Evolutionary conservation across 2,797 vertebrate species (phyloP).

Genomic region (Sylvilagus floridanus): DNA sequence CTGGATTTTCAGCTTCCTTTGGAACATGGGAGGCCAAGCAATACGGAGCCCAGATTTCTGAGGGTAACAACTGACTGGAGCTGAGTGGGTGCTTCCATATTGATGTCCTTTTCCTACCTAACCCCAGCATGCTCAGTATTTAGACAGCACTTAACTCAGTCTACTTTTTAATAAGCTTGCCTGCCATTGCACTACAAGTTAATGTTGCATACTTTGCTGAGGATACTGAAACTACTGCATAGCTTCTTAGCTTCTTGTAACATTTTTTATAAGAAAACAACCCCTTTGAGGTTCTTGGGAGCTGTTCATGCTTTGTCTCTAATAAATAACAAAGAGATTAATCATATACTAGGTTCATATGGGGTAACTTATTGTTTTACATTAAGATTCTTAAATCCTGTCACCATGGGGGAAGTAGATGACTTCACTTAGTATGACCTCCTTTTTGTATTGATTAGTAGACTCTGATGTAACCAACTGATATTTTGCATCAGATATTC

Average conservation of each 20-base stretch:
- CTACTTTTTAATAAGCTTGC: background rate
- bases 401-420: background rate
- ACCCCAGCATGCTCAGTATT: too few relatives aligned
- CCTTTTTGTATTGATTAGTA: background rate
- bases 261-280: background rate
- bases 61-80: background rate
- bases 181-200: background rate
- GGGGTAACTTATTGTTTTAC: background rate
- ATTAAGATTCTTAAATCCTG: conserved; percentile 1
- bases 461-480: background rate
- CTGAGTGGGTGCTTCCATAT: background rate
- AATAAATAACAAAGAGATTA: background rate
- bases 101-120: background rate
- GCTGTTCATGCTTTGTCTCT: background rate
- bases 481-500: background rate
- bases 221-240: background rate
- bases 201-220: background rate
- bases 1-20: background rate
- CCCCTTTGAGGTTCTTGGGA: background rate
- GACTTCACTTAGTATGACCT: background rate
- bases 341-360: background rate
- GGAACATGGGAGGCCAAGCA: background rate
- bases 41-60: background rate
- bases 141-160: too few relatives aligned
- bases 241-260: background rate